phyloP scores from a whole-genome alignment of 2,888 invertebrate species.

The Cactoblastis cactorum region DNA sequence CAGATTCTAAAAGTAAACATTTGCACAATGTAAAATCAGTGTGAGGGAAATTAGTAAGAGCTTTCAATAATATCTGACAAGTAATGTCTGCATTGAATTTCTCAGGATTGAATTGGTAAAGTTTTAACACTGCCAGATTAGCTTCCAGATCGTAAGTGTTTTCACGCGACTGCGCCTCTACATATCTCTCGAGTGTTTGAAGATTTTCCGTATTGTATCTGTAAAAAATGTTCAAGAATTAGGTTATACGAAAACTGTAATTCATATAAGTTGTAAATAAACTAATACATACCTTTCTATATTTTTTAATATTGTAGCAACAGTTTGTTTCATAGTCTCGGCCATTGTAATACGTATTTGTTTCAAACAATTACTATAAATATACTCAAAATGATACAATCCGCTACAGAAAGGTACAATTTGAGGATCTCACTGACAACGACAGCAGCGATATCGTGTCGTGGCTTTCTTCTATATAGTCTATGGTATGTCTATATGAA shows the following conservation, averaged over 20 bases:
- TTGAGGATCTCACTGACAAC: too few species aligned
- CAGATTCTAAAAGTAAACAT: slow-evolving; percentile 90
- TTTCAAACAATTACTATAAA: too few species aligned
- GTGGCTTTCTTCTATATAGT: too few species aligned
- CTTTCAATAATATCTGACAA: slow-evolving; percentile 94
- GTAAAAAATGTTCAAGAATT: slow-evolving; percentile 31
- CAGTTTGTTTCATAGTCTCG: slow-evolving; percentile 91
- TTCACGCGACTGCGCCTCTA: slow-evolving; percentile 94
- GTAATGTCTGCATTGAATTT: slow-evolving; percentile 91
- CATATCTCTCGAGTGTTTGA: slow-evolving; percentile 92
- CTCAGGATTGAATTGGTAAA: slow-evolving; percentile 97
- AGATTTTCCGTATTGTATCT: slow-evolving; percentile 99
- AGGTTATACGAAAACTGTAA: slow-evolving; percentile 6
- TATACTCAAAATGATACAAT: too few species aligned
- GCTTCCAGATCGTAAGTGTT: slow-evolving; percentile 98
- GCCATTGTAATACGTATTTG: slow-evolving; percentile 76
- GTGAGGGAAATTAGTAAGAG: slow-evolving; percentile 97
- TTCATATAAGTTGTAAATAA: slow-evolving; percentile 15
- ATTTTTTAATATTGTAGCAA: slow-evolving; percentile 92
- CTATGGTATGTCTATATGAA: too few species aligned
- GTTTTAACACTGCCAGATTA: slow-evolving; percentile 95
- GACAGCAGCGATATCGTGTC: too few species aligned
- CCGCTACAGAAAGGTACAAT: too few species aligned
- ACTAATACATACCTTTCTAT: slow-evolving; percentile 87
- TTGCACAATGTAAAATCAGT: slow-evolving; percentile 99